Evolutionary conservation across 2,888 invertebrate genomes (phyloP).

Genomic region (Latheticus oryzae): DNA sequence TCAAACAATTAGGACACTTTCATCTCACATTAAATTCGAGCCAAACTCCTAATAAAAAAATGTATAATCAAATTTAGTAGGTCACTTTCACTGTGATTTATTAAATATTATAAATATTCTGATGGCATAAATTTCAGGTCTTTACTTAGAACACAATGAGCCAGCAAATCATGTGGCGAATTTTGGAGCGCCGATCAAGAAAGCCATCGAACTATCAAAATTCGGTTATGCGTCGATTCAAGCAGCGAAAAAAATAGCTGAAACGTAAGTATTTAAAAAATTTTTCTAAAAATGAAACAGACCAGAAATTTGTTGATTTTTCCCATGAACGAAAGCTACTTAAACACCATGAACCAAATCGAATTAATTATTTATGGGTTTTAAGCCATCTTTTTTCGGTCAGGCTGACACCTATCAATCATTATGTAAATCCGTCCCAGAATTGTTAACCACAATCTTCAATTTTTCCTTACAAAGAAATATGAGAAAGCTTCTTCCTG

Average conservation of each 20-base stretch:
- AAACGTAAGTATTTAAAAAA: conserved; percentile 67
- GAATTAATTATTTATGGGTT: conserved; percentile 6
- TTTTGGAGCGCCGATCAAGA: conserved; percentile 76
- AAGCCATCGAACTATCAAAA: conserved; percentile 71
- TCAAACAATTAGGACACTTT: too few relatives aligned
- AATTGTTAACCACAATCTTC: conserved; percentile 6
- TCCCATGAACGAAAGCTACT: too few relatives aligned
- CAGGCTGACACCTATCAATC: conserved; percentile 1
- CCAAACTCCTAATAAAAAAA: conserved; percentile 13
- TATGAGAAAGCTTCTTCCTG: conserved; percentile 36
- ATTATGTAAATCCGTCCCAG: conserved; percentile 27
- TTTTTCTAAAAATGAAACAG: not conserved
- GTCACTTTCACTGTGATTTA: conserved; percentile 31
- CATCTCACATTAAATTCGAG: not conserved
- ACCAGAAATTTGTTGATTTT: conserved; percentile 12
- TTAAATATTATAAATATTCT: conserved; percentile 2
- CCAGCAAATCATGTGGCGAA: conserved; percentile 78
- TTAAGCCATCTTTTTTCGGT: conserved; percentile 5
- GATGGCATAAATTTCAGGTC: conserved; percentile 66
- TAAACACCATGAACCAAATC: conserved; percentile 4
- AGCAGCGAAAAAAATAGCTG: conserved; percentile 72
- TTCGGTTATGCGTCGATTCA: conserved; percentile 79
- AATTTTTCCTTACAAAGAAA: conserved; percentile 34
- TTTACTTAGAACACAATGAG: conserved; percentile 72
- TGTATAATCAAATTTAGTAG: conserved; percentile 7